These are phyloP conservation scores for Geopemphigus sp. DNA, from an alignment of 1,140 invertebrate species.

Conservation along the genomic window DNA sequence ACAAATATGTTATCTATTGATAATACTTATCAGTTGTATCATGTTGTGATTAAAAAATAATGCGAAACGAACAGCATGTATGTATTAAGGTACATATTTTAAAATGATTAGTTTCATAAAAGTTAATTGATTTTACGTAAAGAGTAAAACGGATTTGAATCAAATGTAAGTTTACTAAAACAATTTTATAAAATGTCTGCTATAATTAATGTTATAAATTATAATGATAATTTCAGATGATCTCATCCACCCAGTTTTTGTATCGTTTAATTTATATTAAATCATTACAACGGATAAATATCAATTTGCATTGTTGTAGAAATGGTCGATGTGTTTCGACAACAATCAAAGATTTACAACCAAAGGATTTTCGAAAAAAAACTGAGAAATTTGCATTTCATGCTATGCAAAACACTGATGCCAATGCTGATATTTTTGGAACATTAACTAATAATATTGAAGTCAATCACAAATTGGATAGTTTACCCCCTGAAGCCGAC, in stretches of 20 bases:
- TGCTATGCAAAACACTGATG: background rate
- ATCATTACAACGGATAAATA: background rate
- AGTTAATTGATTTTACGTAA: too few species aligned
- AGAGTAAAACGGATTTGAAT: too few species aligned
- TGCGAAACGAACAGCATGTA: too few species aligned
- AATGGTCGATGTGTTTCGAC: constrained; percentile 5
- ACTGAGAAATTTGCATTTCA: constrained; percentile 13
- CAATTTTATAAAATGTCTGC: too few species aligned
- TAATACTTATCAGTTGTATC: too few species aligned
- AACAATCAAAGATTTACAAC: background rate
- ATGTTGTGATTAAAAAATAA: too few species aligned
- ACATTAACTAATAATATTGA: constrained; percentile 45
- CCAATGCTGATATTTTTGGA: constrained; percentile 50
- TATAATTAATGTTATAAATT: too few species aligned
- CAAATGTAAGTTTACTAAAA: too few species aligned
- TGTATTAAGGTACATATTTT: too few species aligned
- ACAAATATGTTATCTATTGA: too few species aligned
- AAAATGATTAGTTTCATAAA: too few species aligned
- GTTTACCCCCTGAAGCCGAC: constrained; percentile 51
- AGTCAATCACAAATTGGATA: constrained; percentile 41
- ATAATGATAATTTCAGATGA: constrained; percentile 13
- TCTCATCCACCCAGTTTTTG: background rate
- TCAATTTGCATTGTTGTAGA: constrained; percentile 6
- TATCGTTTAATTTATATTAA: background rate
- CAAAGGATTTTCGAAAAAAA: constrained; percentile 13